These are phyloP conservation scores for Ichneumon xanthorius DNA, from an alignment of 2,888 invertebrate species.

Conservation along the genomic window DNA sequence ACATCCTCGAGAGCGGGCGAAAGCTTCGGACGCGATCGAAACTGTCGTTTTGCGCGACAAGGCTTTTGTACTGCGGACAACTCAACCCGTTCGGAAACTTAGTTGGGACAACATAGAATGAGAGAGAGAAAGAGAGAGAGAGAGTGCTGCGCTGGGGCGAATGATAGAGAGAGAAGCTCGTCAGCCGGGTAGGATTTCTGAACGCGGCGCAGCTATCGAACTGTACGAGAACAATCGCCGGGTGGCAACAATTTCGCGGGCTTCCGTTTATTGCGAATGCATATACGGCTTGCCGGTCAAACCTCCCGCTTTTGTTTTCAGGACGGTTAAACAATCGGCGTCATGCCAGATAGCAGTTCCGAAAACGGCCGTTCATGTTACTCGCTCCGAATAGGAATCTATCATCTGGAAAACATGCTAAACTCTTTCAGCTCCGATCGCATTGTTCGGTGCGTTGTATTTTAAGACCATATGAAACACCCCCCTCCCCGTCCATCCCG, in stretches of 20 bases:
- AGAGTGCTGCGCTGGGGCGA: too few relatives aligned
- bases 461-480: too few relatives aligned
- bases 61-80: neutral
- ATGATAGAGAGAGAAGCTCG: too few relatives aligned
- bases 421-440: too few relatives aligned
- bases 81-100: too few relatives aligned
- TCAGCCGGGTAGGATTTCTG: too few relatives aligned
- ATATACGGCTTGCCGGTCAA: neutral
- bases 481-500: too few relatives aligned
- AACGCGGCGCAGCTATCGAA: neutral
- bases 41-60: neutral
- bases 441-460: too few relatives aligned
- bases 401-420: constrained; percentile 84
- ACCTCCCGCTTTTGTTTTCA: constrained; percentile 82
- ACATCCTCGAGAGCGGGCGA: neutral
- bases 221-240: neutral
- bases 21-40: neutral
- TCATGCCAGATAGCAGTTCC: constrained; percentile 88
- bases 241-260: neutral
- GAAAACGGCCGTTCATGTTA: constrained; percentile 87
- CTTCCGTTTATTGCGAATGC: neutral
- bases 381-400: constrained; percentile 87
- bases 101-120: neutral
- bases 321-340: constrained; percentile 78
- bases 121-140: too few relatives aligned